Base-by-base conservation (phyloP, 2,888 invertebrate genomes). In the Thera obeliscata region DNA sequence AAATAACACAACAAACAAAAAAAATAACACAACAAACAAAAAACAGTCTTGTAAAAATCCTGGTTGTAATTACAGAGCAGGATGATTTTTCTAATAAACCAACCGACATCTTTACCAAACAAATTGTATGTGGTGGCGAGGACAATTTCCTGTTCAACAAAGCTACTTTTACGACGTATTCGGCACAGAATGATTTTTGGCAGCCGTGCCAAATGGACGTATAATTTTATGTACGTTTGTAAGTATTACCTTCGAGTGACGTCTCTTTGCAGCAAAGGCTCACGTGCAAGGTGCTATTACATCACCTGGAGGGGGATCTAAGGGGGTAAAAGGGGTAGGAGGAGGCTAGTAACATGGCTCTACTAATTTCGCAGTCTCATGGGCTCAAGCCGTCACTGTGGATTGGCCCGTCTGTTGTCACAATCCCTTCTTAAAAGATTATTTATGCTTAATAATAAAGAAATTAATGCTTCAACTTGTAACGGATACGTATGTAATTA, bases 291-390 rank as follows among this genome's bases (percentile, higher is more conserved):
- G 78, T 74, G 81, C 70, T 66, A 67, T 78, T 77, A 77, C 73
- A 73, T 79, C 76, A 79, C 77, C 71, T 74, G 54, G 65, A 65
- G 57, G 66, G 66, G 68, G 72, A 71, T 70, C 74, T 52, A 64
- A 65, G 57, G 66, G 66, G 68, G 72, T 71, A 12, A 33, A 35
- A 35, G 55, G 55, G 50, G 3, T 11, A 69, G 35, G 56, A 52
- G 70, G 68, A 75, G 75, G 76, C 70, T 74, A 78, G 80, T 82
- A 81, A 84, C 86, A 84, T 74, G 78, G 81, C 80, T 84, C 78
- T 81, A 86, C 88, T 88, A 89, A 90, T 90, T 89, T 88, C 80
- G 78, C 79, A 83, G 85, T 87, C 86, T 86, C 87, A 81, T 83
- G 83, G 82, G 84, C 81, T 82, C 79, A 77, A 82, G 79, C 80